These are phyloP conservation scores for Melanostigma gelatinosum DNA, from an alignment of 2,113 vertebrate species.

Conservation along the genomic window DNA sequence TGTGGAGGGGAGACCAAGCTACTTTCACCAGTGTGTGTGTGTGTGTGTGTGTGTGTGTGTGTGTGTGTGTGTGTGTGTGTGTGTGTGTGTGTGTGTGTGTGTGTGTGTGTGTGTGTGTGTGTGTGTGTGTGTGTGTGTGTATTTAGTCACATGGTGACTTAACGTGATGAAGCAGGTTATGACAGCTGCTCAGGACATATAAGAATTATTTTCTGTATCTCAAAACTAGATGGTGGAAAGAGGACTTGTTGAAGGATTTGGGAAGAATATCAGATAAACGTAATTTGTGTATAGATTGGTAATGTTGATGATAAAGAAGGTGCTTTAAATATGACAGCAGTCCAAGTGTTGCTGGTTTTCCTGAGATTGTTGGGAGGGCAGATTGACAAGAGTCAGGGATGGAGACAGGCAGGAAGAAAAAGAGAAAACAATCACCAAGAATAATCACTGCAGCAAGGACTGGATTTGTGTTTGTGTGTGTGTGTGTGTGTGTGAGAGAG, in stretches of 20 bases:
- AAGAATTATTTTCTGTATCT: conserved; percentile 7
- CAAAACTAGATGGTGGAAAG: no score
- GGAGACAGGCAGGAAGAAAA: conserved; percentile 21
- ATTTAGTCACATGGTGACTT: conserved; percentile 3
- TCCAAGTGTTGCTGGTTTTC: conserved; percentile 9
- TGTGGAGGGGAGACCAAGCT: conserved; percentile 22
- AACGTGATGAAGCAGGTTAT: conserved; percentile 8
- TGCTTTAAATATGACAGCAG: background rate
- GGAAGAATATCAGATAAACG: background rate
- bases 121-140: background rate
- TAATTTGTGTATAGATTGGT: background rate
- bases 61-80: background rate
- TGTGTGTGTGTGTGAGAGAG: conserved; percentile 23
- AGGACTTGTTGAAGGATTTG: background rate
- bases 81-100: no score
- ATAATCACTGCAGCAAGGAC: conserved; percentile 69
- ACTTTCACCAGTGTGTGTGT: background rate
- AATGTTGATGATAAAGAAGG: conserved; percentile 5
- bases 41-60: conserved; percentile 1
- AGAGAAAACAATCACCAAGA: conserved; percentile 47
- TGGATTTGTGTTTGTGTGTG: conserved; percentile 41
- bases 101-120: no score
- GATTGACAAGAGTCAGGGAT: conserved; percentile 24
- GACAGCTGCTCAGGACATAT: background rate
- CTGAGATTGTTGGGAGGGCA: background rate